Evolutionary conservation across 2,113 vertebrate genomes (phyloP), one percentile per base, ranked within the genome.

Genomic region (Nothocercus julius): DNA sequence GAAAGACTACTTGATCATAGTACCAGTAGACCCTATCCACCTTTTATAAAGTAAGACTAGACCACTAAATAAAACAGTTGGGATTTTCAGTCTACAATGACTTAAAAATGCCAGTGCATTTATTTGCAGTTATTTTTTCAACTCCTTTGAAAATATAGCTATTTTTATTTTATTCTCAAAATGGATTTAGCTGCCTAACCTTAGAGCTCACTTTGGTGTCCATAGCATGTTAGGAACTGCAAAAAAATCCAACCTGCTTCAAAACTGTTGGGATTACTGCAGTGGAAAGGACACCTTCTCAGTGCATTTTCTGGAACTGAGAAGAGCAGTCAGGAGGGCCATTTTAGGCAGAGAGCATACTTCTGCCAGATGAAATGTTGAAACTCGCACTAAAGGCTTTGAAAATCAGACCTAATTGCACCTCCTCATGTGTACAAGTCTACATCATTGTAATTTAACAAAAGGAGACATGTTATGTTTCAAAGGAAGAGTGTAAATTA

Each of bases 401-500:
- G 51, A 54, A 79, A 64, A 82, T 62, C 32, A 70, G 59, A 64
- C 34, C 58, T 40, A 49, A 3, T 0, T 15, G n/a, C 73, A 67
- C 70, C 62, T 78, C 66, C 62, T 74, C 59, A 51, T 13, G 18
- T 2, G 7, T 20, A 38, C 27, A 47, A 62, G 44, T 40, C 49
- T 34, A 34, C 27, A 21, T 2, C 36, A 42, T 49, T 58, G 18
- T 51, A 40, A 81, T 73, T 77, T 72, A 89, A 36, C 51, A 76
- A 89, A 34, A 62, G 34, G 11, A 61, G 38, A 42, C 14, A 49
- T 22, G 75, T 9, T n/a, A 82, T 13, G 13, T 70, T 67, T 70
- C 63, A 81, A 86, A 86, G 72, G n/a, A 89, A 54, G 51, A 75
- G 42, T 45, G 49, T 66, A 80, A 85, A 74, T 85, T 91, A 89